Evolutionary conservation across 2,797 vertebrate species (phyloP).

Genomic region (Philypnodon macrostomus): DNA sequence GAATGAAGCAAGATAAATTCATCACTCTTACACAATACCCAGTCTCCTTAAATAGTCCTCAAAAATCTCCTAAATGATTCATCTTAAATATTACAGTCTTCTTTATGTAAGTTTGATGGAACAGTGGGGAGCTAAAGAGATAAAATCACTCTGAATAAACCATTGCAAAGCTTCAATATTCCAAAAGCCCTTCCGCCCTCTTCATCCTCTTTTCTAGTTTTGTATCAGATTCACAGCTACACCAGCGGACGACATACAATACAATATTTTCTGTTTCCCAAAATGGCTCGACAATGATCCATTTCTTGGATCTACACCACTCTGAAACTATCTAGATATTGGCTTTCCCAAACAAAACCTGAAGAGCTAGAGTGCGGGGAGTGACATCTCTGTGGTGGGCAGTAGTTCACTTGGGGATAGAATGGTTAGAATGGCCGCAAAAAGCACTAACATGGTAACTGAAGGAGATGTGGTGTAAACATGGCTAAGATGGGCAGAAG

Average conservation of each 20-base stretch:
- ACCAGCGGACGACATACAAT: too few species aligned
- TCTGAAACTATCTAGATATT: constrained; percentile 78
- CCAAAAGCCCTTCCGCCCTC: constrained; percentile 15
- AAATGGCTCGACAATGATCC: constrained; percentile 75
- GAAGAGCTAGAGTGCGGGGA: constrained; percentile 37
- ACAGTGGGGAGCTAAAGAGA: too few species aligned
- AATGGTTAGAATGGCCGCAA: constrained; percentile 55
- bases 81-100: too few species aligned
- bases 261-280: constrained; percentile 77
- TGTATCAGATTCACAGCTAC: constrained; percentile 75
- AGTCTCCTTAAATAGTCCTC: too few species aligned
- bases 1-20: too few species aligned
- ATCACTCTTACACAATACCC: too few species aligned
- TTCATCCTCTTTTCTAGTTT: constrained; percentile 55
- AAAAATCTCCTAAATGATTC: too few species aligned
- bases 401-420: constrained; percentile 52
- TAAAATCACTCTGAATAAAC: too few species aligned
- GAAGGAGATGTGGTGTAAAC: constrained; percentile 34
- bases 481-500: too few species aligned
- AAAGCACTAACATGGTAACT: constrained; percentile 58
- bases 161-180: not conserved
- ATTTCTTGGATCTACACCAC: constrained; percentile 76
- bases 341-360: constrained; percentile 76
- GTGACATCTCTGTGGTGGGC: constrained; percentile 45
- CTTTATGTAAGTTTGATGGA: too few species aligned